Evolutionary conservation across 2,113 vertebrate species (phyloP).

Genomic region (Athene noctua): DNA sequence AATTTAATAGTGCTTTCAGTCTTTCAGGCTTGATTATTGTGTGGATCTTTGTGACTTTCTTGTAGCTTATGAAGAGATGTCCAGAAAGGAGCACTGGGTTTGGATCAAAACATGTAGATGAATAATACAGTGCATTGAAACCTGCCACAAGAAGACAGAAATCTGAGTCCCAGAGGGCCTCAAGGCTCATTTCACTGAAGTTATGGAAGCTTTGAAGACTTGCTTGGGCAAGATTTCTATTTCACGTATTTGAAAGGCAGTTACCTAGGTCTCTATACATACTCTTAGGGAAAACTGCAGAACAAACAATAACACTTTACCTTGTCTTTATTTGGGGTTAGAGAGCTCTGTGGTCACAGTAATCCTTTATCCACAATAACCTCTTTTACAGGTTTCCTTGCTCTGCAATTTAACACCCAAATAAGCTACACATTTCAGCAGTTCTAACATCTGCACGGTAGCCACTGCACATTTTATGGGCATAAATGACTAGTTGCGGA

Average conservation of each 20-base stretch:
- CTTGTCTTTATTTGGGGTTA: slow-evolving; percentile 3
- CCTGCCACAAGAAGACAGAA: slow-evolving; percentile 30
- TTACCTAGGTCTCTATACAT: neutral
- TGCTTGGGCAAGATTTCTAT: slow-evolving; percentile 52
- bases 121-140: slow-evolving; percentile 19
- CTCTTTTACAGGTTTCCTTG: neutral
- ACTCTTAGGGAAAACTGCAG: neutral
- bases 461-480: neutral
- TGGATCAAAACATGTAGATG: neutral
- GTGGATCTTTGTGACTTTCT: neutral
- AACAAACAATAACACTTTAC: neutral
- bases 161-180: slow-evolving; percentile 38
- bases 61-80: neutral
- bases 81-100: neutral
- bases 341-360: neutral
- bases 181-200: slow-evolving; percentile 46
- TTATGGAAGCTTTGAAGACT: slow-evolving; percentile 54
- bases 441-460: neutral
- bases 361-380: slow-evolving; percentile 6
- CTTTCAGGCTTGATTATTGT: neutral
- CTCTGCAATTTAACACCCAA: slow-evolving; percentile 1
- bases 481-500: neutral
- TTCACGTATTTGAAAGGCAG: slow-evolving; percentile 48
- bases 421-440: neutral
- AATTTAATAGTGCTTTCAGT: neutral